phyloP scores from a whole-genome alignment of 2,797 vertebrate genomes.

The Hydrophis major region DNA sequence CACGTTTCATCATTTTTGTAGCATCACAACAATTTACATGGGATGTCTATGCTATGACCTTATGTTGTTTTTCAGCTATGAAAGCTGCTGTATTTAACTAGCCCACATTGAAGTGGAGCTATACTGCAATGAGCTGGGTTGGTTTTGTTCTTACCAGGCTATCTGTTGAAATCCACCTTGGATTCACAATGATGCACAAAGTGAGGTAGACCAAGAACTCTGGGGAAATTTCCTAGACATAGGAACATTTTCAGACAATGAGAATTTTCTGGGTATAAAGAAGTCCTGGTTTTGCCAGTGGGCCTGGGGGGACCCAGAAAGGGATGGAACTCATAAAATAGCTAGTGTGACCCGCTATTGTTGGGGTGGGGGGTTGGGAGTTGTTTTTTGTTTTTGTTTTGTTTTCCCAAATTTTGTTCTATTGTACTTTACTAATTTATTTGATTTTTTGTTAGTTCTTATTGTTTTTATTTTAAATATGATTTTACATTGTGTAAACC shows the following conservation, averaged over 20 bases:
- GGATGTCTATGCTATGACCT: not conserved
- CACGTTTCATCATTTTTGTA: not conserved
- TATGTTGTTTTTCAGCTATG: not conserved
- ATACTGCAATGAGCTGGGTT: not conserved
- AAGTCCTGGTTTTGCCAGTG: no score
- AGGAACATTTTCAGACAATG: not conserved
- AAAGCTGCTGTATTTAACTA: not conserved
- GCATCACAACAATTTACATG: not conserved
- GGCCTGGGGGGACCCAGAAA: no score
- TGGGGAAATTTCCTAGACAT: not conserved
- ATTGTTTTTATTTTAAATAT: no score
- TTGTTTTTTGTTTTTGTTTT: no score
- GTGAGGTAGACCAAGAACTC: not conserved
- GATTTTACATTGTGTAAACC: no score
- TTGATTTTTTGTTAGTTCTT: no score
- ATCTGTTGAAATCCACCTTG: not conserved
- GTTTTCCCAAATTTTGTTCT: no score
- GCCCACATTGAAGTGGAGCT: not conserved
- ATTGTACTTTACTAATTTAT: no score
- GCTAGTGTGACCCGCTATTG: no score
- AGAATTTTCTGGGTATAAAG: not conserved
- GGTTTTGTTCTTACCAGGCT: not conserved
- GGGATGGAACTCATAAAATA: no score
- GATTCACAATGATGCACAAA: not conserved
- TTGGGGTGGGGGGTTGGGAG: no score